Conservation (phyloP, 1,140 invertebrate species). For the Aricia agestis region DNA sequence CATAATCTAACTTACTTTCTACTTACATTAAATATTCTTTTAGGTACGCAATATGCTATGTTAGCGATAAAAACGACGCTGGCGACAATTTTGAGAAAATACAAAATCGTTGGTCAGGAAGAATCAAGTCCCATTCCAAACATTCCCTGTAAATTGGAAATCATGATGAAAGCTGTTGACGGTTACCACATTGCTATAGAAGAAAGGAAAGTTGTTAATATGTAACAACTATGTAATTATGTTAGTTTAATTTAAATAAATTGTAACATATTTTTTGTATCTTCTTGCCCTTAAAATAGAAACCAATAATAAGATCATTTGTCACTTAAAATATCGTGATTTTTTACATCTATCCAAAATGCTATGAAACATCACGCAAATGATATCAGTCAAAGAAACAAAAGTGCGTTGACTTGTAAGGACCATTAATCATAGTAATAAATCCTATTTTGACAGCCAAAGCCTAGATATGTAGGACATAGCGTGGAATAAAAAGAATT, state of each 20-base stretch:
- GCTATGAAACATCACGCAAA: too few relatives aligned
- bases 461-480: background rate
- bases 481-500: background rate
- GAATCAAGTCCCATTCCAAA: conserved; percentile 36
- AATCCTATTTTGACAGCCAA: background rate
- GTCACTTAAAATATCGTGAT: too few relatives aligned
- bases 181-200: conserved; percentile 43
- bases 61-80: conserved; percentile 65
- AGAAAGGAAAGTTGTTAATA: conserved; percentile 26
- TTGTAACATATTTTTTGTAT: too few relatives aligned
- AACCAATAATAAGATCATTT: too few relatives aligned
- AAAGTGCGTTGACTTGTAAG: background rate
- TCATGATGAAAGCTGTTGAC: conserved; percentile 56
- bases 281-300: too few relatives aligned
- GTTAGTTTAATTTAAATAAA: too few relatives aligned
- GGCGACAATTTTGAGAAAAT: conserved; percentile 50
- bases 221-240: too few relatives aligned
- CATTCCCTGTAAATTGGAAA: conserved; percentile 47
- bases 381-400: background rate
- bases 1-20: too few relatives aligned
- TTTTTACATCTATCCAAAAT: too few relatives aligned
- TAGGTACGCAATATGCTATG: conserved; percentile 68
- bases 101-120: conserved; percentile 39
- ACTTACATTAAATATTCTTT: conserved; percentile 17
- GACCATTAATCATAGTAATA: background rate